These are phyloP conservation scores for Adelognathus sp. DNA, from an alignment of 2,888 invertebrate species.

Conservation along the genomic window DNA sequence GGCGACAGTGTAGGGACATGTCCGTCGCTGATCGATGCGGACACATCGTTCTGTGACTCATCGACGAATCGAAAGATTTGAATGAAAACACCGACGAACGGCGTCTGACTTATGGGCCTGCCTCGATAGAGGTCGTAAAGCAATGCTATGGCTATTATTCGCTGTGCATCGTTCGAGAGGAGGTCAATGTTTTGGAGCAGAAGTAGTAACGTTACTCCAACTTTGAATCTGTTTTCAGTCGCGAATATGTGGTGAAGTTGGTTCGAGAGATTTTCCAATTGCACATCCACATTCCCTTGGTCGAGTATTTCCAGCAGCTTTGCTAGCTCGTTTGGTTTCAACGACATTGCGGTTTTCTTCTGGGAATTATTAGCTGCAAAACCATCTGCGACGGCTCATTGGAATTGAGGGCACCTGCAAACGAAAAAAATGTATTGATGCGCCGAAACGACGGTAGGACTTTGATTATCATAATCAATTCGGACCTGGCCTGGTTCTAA, in stretches of 20 bases:
- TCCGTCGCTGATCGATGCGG: slow-evolving; percentile 77
- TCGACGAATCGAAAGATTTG: slow-evolving; percentile 84
- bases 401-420: background rate
- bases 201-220: slow-evolving; percentile 85
- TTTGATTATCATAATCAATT: no score
- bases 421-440: background rate
- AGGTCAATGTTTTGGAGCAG: slow-evolving; percentile 88
- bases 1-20: slow-evolving; percentile 83
- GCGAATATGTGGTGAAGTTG: slow-evolving; percentile 91
- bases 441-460: no score
- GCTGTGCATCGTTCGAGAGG: slow-evolving; percentile 86
- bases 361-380: background rate
- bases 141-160: slow-evolving; percentile 86
- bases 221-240: slow-evolving; percentile 90
- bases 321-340: slow-evolving; percentile 71
- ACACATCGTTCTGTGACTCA: slow-evolving; percentile 65
- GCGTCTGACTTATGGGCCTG: slow-evolving; percentile 86
- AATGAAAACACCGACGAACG: slow-evolving; percentile 87
- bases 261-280: slow-evolving; percentile 88
- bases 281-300: slow-evolving; percentile 75
- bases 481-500: no score
- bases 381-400: background rate
- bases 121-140: slow-evolving; percentile 88
- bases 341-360: slow-evolving; percentile 67
- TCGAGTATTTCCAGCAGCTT: slow-evolving; percentile 76